Percentiles rank a stretch among this genome's conserved stretches.
Evolutionary conservation across 2,797 vertebrate species (phyloP).

Genomic region (Pantherophis vulpinus): DNA sequence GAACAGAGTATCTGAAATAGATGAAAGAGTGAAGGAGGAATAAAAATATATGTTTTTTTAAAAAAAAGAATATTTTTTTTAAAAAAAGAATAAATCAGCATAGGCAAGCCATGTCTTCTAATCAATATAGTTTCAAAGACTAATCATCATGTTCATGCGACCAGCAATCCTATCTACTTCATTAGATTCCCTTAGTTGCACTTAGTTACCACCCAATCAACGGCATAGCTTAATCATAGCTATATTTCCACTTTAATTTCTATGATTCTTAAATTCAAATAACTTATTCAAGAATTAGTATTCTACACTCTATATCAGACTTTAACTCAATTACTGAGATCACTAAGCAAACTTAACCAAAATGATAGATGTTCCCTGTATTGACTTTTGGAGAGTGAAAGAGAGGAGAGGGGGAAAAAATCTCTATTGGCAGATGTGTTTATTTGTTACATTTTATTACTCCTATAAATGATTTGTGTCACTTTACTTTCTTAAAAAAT

Average conservation of each 20-base stretch:
- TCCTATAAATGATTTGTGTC: background rate
- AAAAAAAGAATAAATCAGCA: background rate
- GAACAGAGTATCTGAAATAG: background rate
- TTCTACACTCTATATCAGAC: background rate
- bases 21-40: background rate
- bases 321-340: background rate
- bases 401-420: background rate
- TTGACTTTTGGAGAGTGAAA: background rate
- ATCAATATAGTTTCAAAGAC: background rate
- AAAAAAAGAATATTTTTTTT: no score
- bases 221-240: background rate
- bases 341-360: background rate
- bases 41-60: background rate
- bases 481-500: background rate
- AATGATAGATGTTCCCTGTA: background rate
- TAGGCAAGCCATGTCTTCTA: background rate
- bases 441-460: background rate
- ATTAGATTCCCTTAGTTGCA: background rate
- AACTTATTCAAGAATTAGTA: background rate
- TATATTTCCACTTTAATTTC: background rate
- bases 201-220: background rate
- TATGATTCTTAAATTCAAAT: background rate
- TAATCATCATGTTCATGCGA: background rate
- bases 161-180: background rate
- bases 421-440: background rate